Base-by-base conservation (phyloP, 1,140 invertebrate species). In the Panonychus citri region DNA sequence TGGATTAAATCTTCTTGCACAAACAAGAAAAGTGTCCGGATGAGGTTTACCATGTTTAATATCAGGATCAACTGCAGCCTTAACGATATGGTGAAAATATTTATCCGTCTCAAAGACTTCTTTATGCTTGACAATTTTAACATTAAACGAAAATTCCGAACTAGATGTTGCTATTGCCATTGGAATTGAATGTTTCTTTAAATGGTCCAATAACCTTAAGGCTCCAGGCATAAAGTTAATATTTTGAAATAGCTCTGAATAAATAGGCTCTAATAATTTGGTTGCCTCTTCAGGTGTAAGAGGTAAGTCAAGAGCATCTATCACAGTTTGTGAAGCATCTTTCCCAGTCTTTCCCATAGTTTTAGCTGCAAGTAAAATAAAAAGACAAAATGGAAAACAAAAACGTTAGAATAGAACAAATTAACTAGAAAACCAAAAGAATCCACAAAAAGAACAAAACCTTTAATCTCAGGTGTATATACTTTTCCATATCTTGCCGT, bases 211-310 rank as follows among this genome's bases (percentile, higher is more conserved):
- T 19, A 61, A 37, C 37, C 55, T 28, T 24, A 50, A n/a, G 24
- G 50, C 60, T 24, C 60, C 60, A 17, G 60, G 60, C 60, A 61
- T 59, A 10, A 61, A 53, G 15, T 60, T 3, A n/a, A 56, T 27
- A 26, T 48, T 42, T 10, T 26, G n/a, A 28, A 59, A 52, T 25
- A 52, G 49, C 26, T 59, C 52, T 3, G 21, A 17, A 26, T 53
- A 59, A 19, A 53, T 54, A 13, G 40, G 48, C 12, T 37, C n/a
- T 34, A 59, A 49, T 56, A 48, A 27, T 37, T 34, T 12, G 26
- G 26, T 53, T 50, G 52, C 58, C 21, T 59, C 25, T 26, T 53
- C 25, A 30, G 56, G 37, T 13, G 34, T 57, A 3, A 59, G 24
- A 17, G 58, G 58, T 15, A 59, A n/a, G 3, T 27, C 34, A 24